Percentiles rank a stretch among this genome's conserved stretches.
These are phyloP conservation scores for Momotus momota DNA, from an alignment of 2,797 vertebrate species.

Conservation along the genomic window DNA sequence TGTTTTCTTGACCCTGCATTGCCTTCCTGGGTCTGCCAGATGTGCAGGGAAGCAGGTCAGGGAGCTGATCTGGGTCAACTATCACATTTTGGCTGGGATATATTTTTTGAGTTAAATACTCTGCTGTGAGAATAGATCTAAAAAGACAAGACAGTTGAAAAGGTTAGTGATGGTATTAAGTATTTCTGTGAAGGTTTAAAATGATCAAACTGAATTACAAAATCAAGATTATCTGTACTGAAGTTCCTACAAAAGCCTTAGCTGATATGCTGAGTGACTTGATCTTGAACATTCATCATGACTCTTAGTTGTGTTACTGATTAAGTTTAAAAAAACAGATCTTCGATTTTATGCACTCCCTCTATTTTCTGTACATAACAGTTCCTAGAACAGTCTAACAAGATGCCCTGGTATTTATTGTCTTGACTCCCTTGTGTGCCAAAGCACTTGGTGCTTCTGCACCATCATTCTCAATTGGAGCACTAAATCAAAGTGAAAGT, in stretches of 20 bases:
- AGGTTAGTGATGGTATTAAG: background rate
- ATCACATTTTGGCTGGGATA: background rate
- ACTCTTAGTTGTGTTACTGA: background rate
- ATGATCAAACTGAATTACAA: background rate
- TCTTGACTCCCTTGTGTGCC: background rate
- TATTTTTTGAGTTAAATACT: background rate
- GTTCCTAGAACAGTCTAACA: background rate
- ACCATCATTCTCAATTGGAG: background rate
- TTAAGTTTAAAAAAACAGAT: background rate
- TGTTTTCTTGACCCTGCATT: background rate
- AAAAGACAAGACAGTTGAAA: background rate
- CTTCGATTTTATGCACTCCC: background rate
- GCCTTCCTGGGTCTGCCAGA: background rate
- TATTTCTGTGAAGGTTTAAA: background rate
- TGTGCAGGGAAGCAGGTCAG: background rate
- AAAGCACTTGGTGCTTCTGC: background rate
- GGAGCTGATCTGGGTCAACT: background rate
- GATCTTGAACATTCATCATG: background rate
- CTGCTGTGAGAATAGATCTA: background rate
- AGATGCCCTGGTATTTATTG: background rate
- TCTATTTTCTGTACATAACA: background rate
- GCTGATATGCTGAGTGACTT: background rate
- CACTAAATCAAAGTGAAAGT: background rate
- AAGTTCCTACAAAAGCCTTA: background rate
- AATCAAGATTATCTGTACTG: background rate